These are phyloP conservation scores for Muscidifurax raptorellus DNA, from an alignment of 1,140 invertebrate species.

Conservation along the genomic window DNA sequence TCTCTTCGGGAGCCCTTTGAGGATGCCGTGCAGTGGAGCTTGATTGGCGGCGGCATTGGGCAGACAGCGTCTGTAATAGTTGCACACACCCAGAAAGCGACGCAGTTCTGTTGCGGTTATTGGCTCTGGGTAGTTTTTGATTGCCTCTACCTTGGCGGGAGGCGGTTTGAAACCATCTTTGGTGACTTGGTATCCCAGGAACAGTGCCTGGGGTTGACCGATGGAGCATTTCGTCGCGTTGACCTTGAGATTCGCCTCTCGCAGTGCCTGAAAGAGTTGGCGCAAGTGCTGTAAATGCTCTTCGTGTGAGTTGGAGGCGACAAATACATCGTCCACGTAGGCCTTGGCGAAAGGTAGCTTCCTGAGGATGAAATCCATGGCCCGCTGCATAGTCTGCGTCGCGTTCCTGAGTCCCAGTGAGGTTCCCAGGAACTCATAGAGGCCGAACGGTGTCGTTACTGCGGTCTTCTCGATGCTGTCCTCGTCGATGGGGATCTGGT, in stretches of 20 bases:
- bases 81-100: slow-evolving; percentile 66
- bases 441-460: no score
- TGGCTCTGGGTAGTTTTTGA: slow-evolving; percentile 54
- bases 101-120: slow-evolving; percentile 56
- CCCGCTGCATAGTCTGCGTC: no score
- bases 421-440: no score
- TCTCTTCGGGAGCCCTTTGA: slow-evolving; percentile 56
- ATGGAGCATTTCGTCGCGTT: slow-evolving; percentile 59
- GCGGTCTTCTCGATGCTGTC: neutral
- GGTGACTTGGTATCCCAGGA: slow-evolving; percentile 62
- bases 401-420: no score
- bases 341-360: slow-evolving; percentile 40
- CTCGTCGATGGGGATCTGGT: neutral
- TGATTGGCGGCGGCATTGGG: neutral
- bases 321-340: slow-evolving; percentile 73
- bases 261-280: slow-evolving; percentile 54
- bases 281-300: slow-evolving; percentile 57
- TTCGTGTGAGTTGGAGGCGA: slow-evolving; percentile 60
- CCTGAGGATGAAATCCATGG: no score
- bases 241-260: slow-evolving; percentile 47
- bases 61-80: slow-evolving; percentile 55
- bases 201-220: slow-evolving; percentile 53
- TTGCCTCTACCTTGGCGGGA: slow-evolving; percentile 59
- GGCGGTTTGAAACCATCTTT: slow-evolving; percentile 58
- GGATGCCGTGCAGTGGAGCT: slow-evolving; percentile 48